phyloP scores from a whole-genome alignment of 2,113 vertebrate genomes.

The Monopterus albus region DNA sequence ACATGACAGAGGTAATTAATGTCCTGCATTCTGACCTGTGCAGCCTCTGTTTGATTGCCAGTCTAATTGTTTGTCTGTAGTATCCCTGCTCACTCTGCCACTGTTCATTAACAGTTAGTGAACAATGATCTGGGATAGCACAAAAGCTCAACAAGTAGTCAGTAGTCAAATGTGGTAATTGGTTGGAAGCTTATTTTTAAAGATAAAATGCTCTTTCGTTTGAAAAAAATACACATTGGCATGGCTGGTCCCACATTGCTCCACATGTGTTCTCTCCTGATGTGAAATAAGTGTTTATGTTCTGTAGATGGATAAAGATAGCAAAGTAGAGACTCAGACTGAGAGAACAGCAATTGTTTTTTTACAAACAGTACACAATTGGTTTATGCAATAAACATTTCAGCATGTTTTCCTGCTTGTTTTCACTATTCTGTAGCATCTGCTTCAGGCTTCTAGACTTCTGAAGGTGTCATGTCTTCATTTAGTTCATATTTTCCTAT shows the following conservation, averaged over 20 bases:
- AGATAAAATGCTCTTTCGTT: slow-evolving; percentile 8
- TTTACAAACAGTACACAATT: not conserved
- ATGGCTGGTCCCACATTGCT: not conserved
- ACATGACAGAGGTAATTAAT: slow-evolving; percentile 58
- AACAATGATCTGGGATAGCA: slow-evolving; percentile 41
- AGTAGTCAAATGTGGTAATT: too few relatives aligned
- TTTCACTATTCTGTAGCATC: slow-evolving; percentile 3
- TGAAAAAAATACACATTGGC: not conserved
- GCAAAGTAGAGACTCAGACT: not conserved
- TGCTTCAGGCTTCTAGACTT: slow-evolving; percentile 6
- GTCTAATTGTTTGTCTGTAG: slow-evolving; percentile 84
- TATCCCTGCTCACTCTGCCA: slow-evolving; percentile 71
- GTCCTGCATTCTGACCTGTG: slow-evolving; percentile 76
- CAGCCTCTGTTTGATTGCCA: slow-evolving; percentile 79
- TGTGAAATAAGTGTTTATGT: not conserved
- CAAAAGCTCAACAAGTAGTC: slow-evolving; percentile 34
- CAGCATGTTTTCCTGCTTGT: not conserved
- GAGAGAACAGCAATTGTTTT: not conserved
- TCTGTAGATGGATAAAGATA: not conserved
- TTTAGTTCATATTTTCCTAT: slow-evolving; percentile 16
- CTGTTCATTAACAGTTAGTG: slow-evolving; percentile 73
- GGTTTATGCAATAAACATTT: slow-evolving; percentile 10
- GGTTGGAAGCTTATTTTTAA: slow-evolving; percentile 14
- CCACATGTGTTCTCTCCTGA: not conserved
- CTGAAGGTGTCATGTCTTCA: slow-evolving; percentile 17